phyloP scores from a whole-genome alignment of 2,113 vertebrate species.

The Hippocampus guttulatus region DNA sequence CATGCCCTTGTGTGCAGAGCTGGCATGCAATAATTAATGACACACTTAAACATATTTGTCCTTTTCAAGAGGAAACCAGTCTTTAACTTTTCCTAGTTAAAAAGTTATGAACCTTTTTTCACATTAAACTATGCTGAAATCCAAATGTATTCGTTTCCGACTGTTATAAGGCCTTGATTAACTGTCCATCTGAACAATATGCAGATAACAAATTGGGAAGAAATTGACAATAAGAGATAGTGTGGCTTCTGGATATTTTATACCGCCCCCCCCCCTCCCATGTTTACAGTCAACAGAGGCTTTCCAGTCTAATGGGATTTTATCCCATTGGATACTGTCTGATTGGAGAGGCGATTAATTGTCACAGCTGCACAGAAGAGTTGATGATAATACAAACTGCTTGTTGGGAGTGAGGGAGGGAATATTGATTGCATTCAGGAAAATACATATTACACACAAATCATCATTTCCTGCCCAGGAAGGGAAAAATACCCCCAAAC shows the following conservation, averaged over 20 bases:
- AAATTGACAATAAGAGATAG: background rate
- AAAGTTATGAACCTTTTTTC: no score
- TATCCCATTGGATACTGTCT: constrained; percentile 40
- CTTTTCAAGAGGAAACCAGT: no score
- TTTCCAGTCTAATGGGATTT: constrained; percentile 50
- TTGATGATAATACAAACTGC: constrained; percentile 46
- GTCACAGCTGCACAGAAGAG: constrained; percentile 39
- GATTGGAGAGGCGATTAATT: constrained; percentile 60
- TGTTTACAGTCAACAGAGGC: constrained; percentile 63
- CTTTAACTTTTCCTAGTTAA: no score
- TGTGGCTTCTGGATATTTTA: constrained; percentile 39
- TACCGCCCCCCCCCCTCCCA: constrained; percentile 19
- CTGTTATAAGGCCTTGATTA: no score
- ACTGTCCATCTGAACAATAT: no score
- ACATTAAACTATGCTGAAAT: no score
- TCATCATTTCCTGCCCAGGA: constrained; percentile 45
- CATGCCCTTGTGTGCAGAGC: no score
- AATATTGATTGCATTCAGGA: constrained; percentile 48
- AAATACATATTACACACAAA: constrained; percentile 54
- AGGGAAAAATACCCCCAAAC: constrained; percentile 21
- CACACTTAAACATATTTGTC: no score
- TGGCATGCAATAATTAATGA: no score
- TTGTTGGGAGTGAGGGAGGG: constrained; percentile 13
- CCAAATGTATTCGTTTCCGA: no score
- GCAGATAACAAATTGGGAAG: no score